A percentile compares a stretch with the other conserved stretches of the same genome.
phyloP scores from a whole-genome alignment of 1,140 invertebrate species.

The Mizuhopecten yessoensis region DNA sequence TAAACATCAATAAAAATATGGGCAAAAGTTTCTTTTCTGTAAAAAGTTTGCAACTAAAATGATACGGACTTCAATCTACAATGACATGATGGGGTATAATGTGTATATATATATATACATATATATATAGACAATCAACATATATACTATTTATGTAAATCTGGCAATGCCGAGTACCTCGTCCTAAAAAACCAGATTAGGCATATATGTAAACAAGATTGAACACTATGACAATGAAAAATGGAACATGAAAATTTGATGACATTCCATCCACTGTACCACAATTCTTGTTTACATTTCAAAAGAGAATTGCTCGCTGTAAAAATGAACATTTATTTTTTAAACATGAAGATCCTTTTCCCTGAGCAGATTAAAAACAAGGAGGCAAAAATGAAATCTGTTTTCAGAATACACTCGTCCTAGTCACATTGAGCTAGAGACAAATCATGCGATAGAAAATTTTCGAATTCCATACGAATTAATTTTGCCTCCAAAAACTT shows the following conservation, averaged over 20 bases:
- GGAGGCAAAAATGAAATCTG: background rate
- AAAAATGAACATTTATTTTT: background rate
- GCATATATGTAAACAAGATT: constrained; percentile 7
- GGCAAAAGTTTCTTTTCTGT: constrained; percentile 7
- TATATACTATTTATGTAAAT: constrained; percentile 19
- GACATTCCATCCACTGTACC: constrained; percentile 31
- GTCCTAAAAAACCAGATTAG: background rate
- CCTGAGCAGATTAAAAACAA: background rate
- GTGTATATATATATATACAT: background rate
- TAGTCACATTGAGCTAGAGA: background rate
- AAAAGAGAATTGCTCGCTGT: background rate
- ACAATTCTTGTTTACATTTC: background rate
- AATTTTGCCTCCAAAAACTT: too few species aligned
- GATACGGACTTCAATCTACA: constrained; percentile 30
- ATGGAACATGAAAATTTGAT: constrained; percentile 2
- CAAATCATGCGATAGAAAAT: background rate
- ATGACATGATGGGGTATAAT: constrained; percentile 34
- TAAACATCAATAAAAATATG: constrained; percentile 36
- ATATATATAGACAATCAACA: constrained; percentile 24
- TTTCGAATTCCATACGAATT: background rate
- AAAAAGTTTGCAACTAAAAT: constrained; percentile 29
- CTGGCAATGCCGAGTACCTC: background rate
- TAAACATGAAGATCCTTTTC: constrained; percentile 7
- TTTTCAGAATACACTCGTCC: background rate
- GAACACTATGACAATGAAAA: constrained; percentile 4